These are phyloP conservation scores for Monopterus albus DNA, from an alignment of 2,113 vertebrate genomes.

Conservation along the genomic window DNA sequence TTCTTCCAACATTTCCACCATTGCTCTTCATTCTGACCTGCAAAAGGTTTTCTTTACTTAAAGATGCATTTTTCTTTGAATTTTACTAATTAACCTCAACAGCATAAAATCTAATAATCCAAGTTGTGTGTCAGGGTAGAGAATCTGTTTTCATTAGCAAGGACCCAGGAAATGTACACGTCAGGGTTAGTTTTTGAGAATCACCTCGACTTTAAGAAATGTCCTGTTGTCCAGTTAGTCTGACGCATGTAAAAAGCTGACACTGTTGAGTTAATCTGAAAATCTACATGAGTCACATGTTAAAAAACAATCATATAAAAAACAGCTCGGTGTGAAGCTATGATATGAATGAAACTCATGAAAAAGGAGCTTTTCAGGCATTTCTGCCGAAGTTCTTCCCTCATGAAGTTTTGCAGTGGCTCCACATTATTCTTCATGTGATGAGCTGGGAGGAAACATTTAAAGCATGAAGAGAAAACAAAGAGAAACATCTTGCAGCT, in stretches of 20 bases:
- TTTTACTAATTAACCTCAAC: no score
- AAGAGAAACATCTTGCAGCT: no score
- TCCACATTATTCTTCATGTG: slow-evolving; percentile 51
- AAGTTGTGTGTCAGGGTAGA: no score
- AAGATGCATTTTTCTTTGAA: no score
- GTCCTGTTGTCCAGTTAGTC: no score
- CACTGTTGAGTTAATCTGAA: not conserved
- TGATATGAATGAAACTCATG: slow-evolving; percentile 1
- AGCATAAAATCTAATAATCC: no score
- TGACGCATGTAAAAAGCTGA: not conserved
- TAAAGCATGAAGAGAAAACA: not conserved
- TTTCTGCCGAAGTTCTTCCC: not conserved
- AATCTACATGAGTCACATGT: slow-evolving; percentile 8
- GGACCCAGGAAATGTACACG: no score
- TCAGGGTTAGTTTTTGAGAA: no score
- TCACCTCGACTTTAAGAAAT: no score
- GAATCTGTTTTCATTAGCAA: no score
- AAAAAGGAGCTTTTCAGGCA: not conserved
- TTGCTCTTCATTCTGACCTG: not conserved
- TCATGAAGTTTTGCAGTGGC: not conserved
- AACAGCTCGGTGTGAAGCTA: slow-evolving; percentile 7
- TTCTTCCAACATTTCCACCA: not conserved
- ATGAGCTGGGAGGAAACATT: slow-evolving; percentile 58
- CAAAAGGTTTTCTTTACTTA: no score
- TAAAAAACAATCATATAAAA: slow-evolving; percentile 19